phyloP scores from a whole-genome alignment of 2,797 vertebrate genomes.

The Loris lydekkerianus region DNA sequence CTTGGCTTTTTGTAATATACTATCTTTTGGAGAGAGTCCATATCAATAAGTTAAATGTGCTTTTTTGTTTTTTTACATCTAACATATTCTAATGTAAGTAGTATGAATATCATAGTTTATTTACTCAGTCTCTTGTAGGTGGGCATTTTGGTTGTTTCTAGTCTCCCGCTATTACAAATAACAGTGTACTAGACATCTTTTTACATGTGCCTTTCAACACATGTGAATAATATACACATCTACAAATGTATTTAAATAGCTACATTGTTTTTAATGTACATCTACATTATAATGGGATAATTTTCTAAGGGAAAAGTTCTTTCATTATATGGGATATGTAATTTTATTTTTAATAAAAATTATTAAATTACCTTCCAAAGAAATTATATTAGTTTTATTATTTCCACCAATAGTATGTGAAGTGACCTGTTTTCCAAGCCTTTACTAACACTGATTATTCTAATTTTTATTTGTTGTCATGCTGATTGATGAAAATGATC shows the following conservation, averaged over 20 bases:
- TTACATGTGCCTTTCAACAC: not conserved
- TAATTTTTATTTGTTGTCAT: constrained; percentile 5
- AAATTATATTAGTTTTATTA: constrained; percentile 6
- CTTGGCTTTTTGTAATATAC: not conserved
- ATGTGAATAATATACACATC: not conserved
- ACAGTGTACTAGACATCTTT: not conserved
- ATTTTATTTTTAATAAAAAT: constrained; percentile 25
- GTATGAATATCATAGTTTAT: not conserved
- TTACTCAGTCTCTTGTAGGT: not conserved
- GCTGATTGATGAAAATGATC: constrained; percentile 33
- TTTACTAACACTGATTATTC: not conserved
- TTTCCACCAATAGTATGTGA: not conserved
- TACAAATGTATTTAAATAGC: too few species aligned
- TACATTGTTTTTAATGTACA: too few species aligned
- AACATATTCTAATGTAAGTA: not conserved
- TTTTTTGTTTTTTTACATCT: constrained; percentile 36
- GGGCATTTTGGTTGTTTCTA: constrained; percentile 27
- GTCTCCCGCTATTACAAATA: not conserved
- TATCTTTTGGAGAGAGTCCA: not conserved
- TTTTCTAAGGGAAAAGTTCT: constrained; percentile 50
- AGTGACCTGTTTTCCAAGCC: not conserved
- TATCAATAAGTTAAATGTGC: constrained; percentile 14
- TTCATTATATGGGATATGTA: not conserved
- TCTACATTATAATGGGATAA: not conserved
- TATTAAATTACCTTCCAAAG: not conserved